These are phyloP conservation scores for Sardinella longiceps DNA, from an alignment of 2,797 vertebrate genomes.

Conservation along the genomic window DNA sequence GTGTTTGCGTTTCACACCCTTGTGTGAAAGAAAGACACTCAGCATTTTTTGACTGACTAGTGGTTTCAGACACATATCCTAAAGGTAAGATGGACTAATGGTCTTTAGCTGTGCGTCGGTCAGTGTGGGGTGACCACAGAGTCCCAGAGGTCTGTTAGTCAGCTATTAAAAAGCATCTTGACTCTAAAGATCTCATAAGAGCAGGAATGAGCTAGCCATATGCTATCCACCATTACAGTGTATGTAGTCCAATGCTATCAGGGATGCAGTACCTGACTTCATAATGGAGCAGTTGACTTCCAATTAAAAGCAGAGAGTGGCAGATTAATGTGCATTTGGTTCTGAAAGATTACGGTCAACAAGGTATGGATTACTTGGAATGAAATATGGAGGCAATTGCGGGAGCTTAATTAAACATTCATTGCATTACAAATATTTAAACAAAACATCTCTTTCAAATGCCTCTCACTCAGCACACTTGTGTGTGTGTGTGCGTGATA, in stretches of 20 bases:
- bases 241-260: neutral
- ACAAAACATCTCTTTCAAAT: neutral
- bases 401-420: slow-evolving; percentile 1
- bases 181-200: neutral
- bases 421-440: neutral
- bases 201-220: neutral
- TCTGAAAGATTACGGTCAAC: neutral
- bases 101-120: slow-evolving; percentile 19
- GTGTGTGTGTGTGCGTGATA: neutral
- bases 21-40: slow-evolving; percentile 33
- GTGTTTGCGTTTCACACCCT: slow-evolving; percentile 30
- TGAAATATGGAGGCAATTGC: neutral
- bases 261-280: neutral
- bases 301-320: neutral
- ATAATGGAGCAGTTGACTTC: slow-evolving; percentile 1
- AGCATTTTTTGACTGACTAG: slow-evolving; percentile 33
- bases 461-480: too few species aligned
- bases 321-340: neutral
- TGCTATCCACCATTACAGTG: neutral
- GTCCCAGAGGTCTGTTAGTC: neutral
- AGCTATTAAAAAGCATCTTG: neutral
- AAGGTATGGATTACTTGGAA: slow-evolving; percentile 1
- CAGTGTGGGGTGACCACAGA: neutral
- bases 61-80: slow-evolving; percentile 28
- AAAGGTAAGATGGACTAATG: neutral